These are phyloP conservation scores for Parapristionchus giblindavisi DNA, from an alignment of 2,888 invertebrate species.

Conservation along the genomic window DNA sequence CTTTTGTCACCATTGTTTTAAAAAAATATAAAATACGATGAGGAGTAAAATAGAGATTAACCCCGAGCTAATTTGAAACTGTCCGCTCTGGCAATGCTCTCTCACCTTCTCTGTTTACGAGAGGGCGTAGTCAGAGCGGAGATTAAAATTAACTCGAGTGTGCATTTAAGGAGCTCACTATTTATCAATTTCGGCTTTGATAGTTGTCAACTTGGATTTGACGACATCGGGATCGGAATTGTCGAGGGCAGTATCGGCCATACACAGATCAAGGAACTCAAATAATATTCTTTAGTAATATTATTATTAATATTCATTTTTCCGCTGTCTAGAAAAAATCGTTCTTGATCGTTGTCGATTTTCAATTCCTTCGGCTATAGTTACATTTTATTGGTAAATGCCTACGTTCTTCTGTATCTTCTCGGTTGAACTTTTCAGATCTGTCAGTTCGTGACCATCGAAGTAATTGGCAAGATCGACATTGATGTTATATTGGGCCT, in stretches of 20 bases:
- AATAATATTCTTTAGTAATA: background rate
- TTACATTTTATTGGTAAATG: too few species aligned
- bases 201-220: background rate
- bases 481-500: constrained; percentile 33
- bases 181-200: background rate
- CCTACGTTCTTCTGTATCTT: constrained; percentile 13
- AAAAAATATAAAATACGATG: too few species aligned
- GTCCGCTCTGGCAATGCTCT: too few species aligned
- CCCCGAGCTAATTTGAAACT: too few species aligned
- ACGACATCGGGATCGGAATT: background rate
- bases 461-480: constrained; percentile 20
- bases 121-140: too few species aligned
- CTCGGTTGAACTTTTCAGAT: background rate
- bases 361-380: too few species aligned
- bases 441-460: background rate
- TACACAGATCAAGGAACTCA: constrained; percentile 1
- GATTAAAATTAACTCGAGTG: too few species aligned
- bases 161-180: background rate
- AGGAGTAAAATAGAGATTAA: too few species aligned
- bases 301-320: background rate
- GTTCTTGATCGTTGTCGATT: too few species aligned
- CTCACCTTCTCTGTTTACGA: too few species aligned
- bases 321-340: too few species aligned
- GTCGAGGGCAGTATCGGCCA: background rate
- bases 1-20: too few species aligned